Conservation (phyloP, 1,140 invertebrate species). For the Aphidius gifuensis region DNA sequence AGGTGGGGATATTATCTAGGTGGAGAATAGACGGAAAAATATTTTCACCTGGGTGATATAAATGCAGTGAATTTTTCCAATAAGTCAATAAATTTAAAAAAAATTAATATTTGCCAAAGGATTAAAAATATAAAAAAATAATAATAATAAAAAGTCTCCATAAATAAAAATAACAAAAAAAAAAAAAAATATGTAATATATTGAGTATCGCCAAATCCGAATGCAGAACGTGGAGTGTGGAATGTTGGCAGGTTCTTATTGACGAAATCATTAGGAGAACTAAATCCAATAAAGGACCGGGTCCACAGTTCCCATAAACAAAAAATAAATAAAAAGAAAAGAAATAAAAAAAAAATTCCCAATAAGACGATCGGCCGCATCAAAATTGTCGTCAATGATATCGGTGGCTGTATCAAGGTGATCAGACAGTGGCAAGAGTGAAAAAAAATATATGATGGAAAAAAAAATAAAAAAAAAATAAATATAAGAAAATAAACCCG, state of each 20-base stretch:
- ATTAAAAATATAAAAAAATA: not conserved
- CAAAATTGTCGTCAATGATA: slow-evolving; percentile 42
- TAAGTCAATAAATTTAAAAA: too few relatives aligned
- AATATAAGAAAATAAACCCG: not conserved
- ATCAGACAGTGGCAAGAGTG: not conserved
- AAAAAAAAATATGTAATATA: slow-evolving; percentile 26
- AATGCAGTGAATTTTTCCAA: too few relatives aligned
- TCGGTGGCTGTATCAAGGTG: slow-evolving; percentile 8
- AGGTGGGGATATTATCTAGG: too few relatives aligned
- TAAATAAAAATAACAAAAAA: slow-evolving; percentile 32
- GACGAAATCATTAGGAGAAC: slow-evolving; percentile 44
- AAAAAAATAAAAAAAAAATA: not conserved
- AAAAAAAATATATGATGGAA: not conserved
- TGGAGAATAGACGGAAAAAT: too few relatives aligned
- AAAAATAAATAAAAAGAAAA: too few relatives aligned
- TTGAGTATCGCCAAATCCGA: slow-evolving; percentile 34
- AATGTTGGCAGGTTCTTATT: slow-evolving; percentile 40
- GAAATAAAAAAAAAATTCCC: slow-evolving; percentile 39
- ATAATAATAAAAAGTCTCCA: not conserved
- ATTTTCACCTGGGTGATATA: too few relatives aligned
- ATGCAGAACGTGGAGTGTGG: slow-evolving; percentile 31
- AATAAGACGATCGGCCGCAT: slow-evolving; percentile 37
- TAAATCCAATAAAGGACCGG: slow-evolving; percentile 44
- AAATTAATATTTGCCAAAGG: too few relatives aligned
- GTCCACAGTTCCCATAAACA: slow-evolving; percentile 10